Base-by-base conservation (phyloP, 2,797 vertebrate genomes). In the Mormyrops attenuatus region DNA sequence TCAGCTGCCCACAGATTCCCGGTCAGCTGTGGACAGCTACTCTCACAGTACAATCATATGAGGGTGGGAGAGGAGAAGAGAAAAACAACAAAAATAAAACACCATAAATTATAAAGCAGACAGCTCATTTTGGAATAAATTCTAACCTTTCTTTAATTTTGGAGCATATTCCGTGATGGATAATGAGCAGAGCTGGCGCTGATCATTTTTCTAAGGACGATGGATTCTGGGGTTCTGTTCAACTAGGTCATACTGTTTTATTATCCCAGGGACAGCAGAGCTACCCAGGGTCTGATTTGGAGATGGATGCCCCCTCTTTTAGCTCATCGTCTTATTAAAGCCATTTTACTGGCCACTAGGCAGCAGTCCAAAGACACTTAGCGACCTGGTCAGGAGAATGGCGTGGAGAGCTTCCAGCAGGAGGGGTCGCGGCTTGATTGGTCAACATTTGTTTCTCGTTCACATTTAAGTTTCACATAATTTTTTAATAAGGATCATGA, bases 1-100 rank as follows among this genome's bases (percentile, higher is more conserved):
- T 49, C 82, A 85, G 22, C 82, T 85, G 41, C 82, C 82, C 47
- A 49, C 82, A 50, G 82, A 80, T 80, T 80, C 73, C 73, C 34
- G 38, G 73, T 80, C 73, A 80, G 38, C 15, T 44, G 66, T 73
- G 66, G 34, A 80, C 73, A 80, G 73, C 73, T 73, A 44, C 17
- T 41, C 38, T 80, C 38, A n/a, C 34, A 80, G 38, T 41, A 9
- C 5, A 20, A 80, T 80, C 73, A n/a, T 44, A 80, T n/a, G 26
- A 41, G 38, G 73, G 73, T n/a, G 73, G 38, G 38, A 20, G 73
- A 80, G 38, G 6, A 80, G 38, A 38, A 38, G 3, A 15, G 15
- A 80, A n/a, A 44, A 41, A 80, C 34, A 38, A 38, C 8, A 17
- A 80, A 41, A 80, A 44, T 34, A 38, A 73, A 73, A 73, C 30